Percentiles rank a stretch among this genome's conserved stretches.
Evolutionary conservation across 2,888 invertebrate species (phyloP).

Genomic region (Saturnia pavonia): DNA sequence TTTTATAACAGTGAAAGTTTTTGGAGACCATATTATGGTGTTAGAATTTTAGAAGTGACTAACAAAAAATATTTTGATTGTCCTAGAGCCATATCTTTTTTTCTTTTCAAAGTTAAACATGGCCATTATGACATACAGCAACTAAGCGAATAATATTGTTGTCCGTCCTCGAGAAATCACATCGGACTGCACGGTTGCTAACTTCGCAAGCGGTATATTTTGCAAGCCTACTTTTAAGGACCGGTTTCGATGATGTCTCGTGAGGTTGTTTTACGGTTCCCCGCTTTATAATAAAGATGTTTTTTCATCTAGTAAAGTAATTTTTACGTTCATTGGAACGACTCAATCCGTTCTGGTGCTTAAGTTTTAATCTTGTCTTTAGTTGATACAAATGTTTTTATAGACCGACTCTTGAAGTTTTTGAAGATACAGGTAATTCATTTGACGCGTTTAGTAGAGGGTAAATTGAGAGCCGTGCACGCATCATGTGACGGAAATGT

Average conservation of each 20-base stretch:
- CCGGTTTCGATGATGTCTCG: conserved; percentile 67
- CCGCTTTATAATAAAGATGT: conserved; percentile 25
- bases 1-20: conserved; percentile 22
- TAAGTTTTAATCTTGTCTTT: conserved; percentile 1
- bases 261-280: conserved; percentile 41
- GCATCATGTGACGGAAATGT: too few relatives aligned
- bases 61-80: too few relatives aligned
- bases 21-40: neutral
- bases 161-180: conserved; percentile 38
- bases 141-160: conserved; percentile 25
- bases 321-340: conserved; percentile 24
- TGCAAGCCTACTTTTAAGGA: conserved; percentile 70
- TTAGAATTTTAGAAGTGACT: too few relatives aligned
- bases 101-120: too few relatives aligned
- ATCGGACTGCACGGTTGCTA: conserved; percentile 27
- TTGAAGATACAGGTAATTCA: too few relatives aligned
- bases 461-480: too few relatives aligned
- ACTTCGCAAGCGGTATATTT: conserved; percentile 55
- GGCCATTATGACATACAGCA: conserved; percentile 32
- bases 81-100: too few relatives aligned
- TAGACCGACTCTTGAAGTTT: neutral
- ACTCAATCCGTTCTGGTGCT: conserved; percentile 13
- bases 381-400: neutral
- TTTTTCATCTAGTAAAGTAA: conserved; percentile 22
- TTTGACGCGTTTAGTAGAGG: too few relatives aligned